phyloP scores from a whole-genome alignment of 2,888 invertebrate genomes.

The Prosopocoilus inquinatus region DNA sequence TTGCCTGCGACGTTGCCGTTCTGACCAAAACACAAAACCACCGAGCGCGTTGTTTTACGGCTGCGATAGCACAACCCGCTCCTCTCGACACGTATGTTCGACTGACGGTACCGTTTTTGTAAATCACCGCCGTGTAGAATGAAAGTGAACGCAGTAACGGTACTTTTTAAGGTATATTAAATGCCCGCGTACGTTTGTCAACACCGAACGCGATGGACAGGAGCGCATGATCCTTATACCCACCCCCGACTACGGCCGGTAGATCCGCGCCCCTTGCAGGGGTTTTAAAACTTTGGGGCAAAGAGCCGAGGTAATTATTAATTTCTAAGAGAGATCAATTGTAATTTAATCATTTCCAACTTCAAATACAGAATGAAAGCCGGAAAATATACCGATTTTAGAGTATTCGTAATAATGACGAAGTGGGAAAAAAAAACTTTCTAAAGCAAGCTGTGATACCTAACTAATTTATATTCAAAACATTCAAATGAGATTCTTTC shows the following conservation, averaged over 20 bases:
- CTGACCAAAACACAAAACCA: constrained; percentile 11
- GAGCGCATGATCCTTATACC: constrained; percentile 23
- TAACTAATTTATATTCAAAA: no score
- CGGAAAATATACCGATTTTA: no score
- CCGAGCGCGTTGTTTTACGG: neutral
- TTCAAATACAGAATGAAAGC: no score
- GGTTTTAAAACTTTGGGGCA: constrained; percentile 5
- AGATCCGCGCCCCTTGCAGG: constrained; percentile 24
- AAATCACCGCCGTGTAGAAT: constrained; percentile 8
- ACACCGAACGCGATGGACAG: constrained; percentile 10
- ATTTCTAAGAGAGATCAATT: neutral
- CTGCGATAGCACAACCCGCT: neutral
- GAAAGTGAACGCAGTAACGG: constrained; percentile 18
- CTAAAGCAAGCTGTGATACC: no score
- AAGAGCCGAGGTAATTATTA: neutral
- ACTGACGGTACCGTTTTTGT: constrained; percentile 17
- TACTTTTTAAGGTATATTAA: constrained; percentile 17
- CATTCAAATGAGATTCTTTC: no score
- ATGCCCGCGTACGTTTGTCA: constrained; percentile 17
- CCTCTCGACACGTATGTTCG: neutral
- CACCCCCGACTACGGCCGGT: constrained; percentile 23
- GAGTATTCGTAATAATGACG: no score
- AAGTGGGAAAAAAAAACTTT: no score
- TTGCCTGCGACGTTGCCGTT: constrained; percentile 13
- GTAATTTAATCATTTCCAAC: no score